Percentiles rank a stretch among this genome's conserved stretches.
Conservation (phyloP, 2,888 invertebrate genomes). For the Ptychoptera albimana region DNA sequence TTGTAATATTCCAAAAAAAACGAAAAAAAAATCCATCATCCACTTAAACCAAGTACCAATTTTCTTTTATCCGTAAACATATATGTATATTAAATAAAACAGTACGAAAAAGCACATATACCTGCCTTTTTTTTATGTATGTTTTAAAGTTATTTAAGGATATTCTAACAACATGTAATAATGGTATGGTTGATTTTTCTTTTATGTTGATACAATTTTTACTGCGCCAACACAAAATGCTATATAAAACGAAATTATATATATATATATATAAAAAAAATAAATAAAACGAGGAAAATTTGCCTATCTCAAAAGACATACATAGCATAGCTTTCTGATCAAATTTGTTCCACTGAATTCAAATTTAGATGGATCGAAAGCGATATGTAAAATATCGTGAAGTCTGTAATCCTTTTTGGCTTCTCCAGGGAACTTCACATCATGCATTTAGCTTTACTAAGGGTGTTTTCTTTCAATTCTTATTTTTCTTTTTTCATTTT, state of each 20-base stretch:
- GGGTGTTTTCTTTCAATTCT: too few relatives aligned
- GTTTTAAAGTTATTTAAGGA: too few relatives aligned
- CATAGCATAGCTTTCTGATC: slow-evolving; percentile 4
- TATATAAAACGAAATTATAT: too few relatives aligned
- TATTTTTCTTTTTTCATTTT: too few relatives aligned
- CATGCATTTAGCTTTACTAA: too few relatives aligned
- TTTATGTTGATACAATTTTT: too few relatives aligned
- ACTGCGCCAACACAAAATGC: too few relatives aligned
- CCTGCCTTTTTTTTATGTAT: too few relatives aligned
- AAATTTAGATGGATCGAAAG: slow-evolving; percentile 8
- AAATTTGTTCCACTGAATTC: slow-evolving; percentile 8
- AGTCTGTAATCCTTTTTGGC: slow-evolving; percentile 4
- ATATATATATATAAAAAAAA: not conserved
- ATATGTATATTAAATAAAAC: not conserved
- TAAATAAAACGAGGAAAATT: not conserved
- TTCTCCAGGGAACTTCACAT: not conserved
- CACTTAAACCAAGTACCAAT: not conserved
- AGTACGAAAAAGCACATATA: too few relatives aligned
- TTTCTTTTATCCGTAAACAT: not conserved
- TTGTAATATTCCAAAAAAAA: too few relatives aligned
- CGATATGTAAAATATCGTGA: slow-evolving; percentile 7
- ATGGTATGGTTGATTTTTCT: too few relatives aligned
- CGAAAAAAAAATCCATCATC: not conserved
- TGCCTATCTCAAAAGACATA: slow-evolving; percentile 4
- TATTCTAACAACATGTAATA: too few relatives aligned